phyloP scores from a whole-genome alignment of 2,888 invertebrate genomes.

The Magallana nippona region DNA sequence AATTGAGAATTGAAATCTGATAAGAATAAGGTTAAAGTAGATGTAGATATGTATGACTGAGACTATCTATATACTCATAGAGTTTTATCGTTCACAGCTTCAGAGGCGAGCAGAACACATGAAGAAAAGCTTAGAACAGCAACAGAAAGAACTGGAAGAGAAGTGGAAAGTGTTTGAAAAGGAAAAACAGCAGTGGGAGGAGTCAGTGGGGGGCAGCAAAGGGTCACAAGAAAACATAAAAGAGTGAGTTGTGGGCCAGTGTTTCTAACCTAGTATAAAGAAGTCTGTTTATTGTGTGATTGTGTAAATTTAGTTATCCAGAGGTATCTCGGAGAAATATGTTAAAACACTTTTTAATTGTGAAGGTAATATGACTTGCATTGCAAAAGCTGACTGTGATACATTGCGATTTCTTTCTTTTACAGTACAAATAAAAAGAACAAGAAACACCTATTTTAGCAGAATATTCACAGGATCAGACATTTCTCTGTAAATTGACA shows the following conservation, averaged over 20 bases:
- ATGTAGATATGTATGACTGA: neutral
- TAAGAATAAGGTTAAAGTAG: too few relatives aligned
- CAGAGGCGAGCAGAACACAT: slow-evolving; percentile 93
- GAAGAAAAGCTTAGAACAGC: slow-evolving; percentile 89
- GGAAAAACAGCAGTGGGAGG: slow-evolving; percentile 94
- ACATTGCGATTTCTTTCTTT: neutral
- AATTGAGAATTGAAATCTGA: too few relatives aligned
- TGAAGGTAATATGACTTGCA: too few relatives aligned
- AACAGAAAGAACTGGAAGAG: slow-evolving; percentile 95
- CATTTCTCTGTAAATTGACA: neutral
- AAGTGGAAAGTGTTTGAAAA: slow-evolving; percentile 90
- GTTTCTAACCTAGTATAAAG: neutral
- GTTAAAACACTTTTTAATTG: too few relatives aligned
- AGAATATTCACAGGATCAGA: neutral
- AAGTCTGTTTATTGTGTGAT: too few relatives aligned
- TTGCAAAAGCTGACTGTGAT: too few relatives aligned
- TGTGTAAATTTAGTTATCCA: too few relatives aligned
- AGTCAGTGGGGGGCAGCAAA: slow-evolving; percentile 79
- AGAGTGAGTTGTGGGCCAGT: slow-evolving; percentile 63
- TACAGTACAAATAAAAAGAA: slow-evolving; percentile 41
- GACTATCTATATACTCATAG: too few relatives aligned
- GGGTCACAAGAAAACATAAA: slow-evolving; percentile 74
- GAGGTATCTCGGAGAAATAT: too few relatives aligned
- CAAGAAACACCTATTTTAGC: slow-evolving; percentile 38
- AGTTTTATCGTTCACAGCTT: slow-evolving; percentile 79